Percentiles rank a stretch among this genome's conserved stretches.
Evolutionary conservation across 2,113 vertebrate genomes (phyloP).

Genomic region (Sminthopsis crassicaudata): DNA sequence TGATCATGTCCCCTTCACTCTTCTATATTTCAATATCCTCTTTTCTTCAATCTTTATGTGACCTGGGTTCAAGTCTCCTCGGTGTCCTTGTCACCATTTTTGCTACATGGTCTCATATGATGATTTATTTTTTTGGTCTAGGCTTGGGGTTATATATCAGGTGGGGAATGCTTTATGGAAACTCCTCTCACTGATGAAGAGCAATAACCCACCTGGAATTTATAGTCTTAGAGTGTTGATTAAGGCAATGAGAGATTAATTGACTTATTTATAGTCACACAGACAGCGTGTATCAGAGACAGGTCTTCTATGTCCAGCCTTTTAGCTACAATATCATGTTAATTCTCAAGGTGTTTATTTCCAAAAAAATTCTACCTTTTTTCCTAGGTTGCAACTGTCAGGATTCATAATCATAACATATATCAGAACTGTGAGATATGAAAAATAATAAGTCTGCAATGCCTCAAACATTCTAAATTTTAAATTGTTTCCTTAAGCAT

Average conservation of each 20-base stretch:
- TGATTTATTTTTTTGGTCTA: not conserved
- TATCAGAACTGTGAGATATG: slow-evolving; percentile 3
- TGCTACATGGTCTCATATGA: not conserved
- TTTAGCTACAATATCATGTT: not conserved
- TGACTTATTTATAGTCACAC: not conserved
- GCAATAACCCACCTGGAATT: not conserved
- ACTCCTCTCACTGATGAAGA: not conserved
- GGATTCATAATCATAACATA: not conserved
- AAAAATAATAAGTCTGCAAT: not conserved
- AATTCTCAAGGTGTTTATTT: not conserved
- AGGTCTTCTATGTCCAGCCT: not conserved
- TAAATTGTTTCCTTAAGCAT: slow-evolving; percentile 19
- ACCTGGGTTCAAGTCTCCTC: not conserved
- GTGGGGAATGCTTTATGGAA: not conserved
- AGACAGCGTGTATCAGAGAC: not conserved
- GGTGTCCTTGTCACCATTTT: not conserved
- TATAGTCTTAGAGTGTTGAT: not conserved
- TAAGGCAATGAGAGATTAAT: not conserved
- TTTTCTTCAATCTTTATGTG: not conserved
- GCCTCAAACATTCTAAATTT: not conserved
- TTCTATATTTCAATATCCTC: not conserved
- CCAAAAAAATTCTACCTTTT: not conserved
- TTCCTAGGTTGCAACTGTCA: not conserved
- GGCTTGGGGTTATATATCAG: not conserved
- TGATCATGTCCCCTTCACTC: not conserved